phyloP scores from a whole-genome alignment of 2,113 vertebrate species.

The Coreoperca whiteheadi region DNA sequence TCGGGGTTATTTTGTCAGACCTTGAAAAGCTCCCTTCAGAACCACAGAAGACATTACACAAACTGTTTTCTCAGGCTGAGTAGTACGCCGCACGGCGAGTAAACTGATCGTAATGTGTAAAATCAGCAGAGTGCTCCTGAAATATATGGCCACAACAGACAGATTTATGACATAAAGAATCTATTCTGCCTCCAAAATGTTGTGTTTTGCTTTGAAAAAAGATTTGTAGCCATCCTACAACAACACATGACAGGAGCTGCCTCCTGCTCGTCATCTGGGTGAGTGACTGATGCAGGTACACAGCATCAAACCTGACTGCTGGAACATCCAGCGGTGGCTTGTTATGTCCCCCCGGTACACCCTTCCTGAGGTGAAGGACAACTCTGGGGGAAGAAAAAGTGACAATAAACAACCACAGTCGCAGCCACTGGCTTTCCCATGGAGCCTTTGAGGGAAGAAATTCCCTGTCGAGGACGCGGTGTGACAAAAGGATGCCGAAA shows the following conservation, averaged over 20 bases:
- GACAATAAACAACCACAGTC: conserved; percentile 38
- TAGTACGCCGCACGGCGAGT: too few relatives aligned
- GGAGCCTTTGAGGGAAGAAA: conserved; percentile 36
- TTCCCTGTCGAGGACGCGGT: conserved; percentile 13
- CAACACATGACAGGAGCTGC: conserved; percentile 7
- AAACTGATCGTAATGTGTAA: too few relatives aligned
- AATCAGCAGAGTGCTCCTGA: too few relatives aligned
- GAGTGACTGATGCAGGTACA: conserved; percentile 35
- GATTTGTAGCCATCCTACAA: too few relatives aligned
- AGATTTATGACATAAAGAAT: neutral
- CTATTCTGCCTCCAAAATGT: neutral
- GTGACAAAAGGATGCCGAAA: conserved; percentile 43
- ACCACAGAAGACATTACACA: too few relatives aligned
- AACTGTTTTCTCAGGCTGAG: too few relatives aligned
- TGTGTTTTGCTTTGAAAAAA: neutral
- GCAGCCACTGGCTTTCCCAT: neutral
- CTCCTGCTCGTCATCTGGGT: conserved; percentile 9
- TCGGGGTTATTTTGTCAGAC: too few relatives aligned
- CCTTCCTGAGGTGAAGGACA: conserved; percentile 54
- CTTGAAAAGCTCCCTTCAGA: too few relatives aligned
- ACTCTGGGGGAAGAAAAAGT: neutral
- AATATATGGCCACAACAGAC: neutral
- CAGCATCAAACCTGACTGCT: conserved; percentile 25
- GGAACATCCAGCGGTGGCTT: neutral
- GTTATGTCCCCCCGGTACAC: conserved; percentile 22